Conservation (phyloP, 2,797 vertebrate genomes). For the Rhinatrema bivittatum region DNA sequence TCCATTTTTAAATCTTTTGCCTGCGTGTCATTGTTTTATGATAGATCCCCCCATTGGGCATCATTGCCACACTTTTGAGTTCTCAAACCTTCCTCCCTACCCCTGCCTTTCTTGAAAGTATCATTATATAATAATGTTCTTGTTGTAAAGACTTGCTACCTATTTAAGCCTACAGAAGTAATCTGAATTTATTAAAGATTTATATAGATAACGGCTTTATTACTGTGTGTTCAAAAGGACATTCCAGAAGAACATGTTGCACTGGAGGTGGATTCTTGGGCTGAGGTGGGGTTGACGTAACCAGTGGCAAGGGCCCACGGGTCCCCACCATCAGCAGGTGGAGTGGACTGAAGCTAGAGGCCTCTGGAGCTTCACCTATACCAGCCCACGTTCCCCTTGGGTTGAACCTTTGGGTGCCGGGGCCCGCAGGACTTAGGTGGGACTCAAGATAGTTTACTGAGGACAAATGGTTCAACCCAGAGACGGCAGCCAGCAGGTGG, state of each 20-base stretch:
- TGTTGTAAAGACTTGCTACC: constrained; percentile 25
- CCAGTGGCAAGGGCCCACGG: too few species aligned
- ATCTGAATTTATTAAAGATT: constrained; percentile 42
- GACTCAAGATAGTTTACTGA: too few species aligned
- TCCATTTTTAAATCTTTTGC: constrained; percentile 22
- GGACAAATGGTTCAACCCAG: too few species aligned
- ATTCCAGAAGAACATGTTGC: constrained; percentile 22
- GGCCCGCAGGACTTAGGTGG: too few species aligned
- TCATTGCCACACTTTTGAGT: constrained; percentile 30
- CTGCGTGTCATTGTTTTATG: constrained; percentile 24
- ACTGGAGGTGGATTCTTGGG: too few species aligned
- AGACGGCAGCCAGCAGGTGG: too few species aligned
- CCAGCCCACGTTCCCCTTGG: too few species aligned
- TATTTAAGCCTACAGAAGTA: constrained; percentile 31
- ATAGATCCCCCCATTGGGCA: constrained; percentile 25
- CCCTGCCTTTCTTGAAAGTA: constrained; percentile 30
- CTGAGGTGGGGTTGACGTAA: too few species aligned
- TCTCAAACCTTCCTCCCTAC: constrained; percentile 36
- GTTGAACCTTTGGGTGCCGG: too few species aligned
- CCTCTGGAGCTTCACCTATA: too few species aligned
- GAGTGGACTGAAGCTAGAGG: too few species aligned
- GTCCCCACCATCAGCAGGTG: too few species aligned
- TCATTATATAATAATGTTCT: constrained; percentile 43
- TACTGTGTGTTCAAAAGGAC: constrained; percentile 32
- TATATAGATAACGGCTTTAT: constrained; percentile 35